Percentiles rank a stretch among this genome's conserved stretches.
phyloP scores from a whole-genome alignment of 1,140 invertebrate species.

The Drosophila sechellia region DNA sequence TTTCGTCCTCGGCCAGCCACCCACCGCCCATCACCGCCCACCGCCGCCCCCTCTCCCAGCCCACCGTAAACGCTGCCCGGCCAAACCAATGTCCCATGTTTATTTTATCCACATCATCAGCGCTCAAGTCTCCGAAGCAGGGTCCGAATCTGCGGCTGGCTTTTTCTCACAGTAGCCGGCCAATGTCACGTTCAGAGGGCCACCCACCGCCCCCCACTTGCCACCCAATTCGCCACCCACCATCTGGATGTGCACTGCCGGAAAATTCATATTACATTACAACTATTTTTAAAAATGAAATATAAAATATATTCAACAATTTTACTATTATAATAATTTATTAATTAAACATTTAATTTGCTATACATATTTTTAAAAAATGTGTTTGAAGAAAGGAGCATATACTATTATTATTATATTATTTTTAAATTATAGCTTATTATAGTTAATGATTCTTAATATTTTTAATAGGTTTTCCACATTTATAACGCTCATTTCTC shows the following conservation, averaged over 20 bases:
- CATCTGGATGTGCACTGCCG: not conserved
- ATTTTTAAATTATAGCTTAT: too few species aligned
- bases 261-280: not conserved
- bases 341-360: too few species aligned
- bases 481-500: not conserved
- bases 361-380: too few species aligned
- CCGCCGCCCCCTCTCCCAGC: not conserved
- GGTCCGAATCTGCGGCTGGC: constrained; percentile 34
- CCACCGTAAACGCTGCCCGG: not conserved
- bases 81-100: constrained; percentile 78
- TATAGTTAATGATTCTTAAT: too few species aligned
- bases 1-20: constrained; percentile 39
- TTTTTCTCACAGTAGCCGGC: constrained; percentile 47
- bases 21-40: not conserved
- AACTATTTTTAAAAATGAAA: too few species aligned
- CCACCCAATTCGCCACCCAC: constrained; percentile 5
- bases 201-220: not conserved
- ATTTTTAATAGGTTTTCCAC: too few species aligned
- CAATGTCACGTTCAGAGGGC: constrained; percentile 40
- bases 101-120: constrained; percentile 83
- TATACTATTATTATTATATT: too few species aligned
- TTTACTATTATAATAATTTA: too few species aligned
- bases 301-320: too few species aligned
- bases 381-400: too few species aligned
- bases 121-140: constrained; percentile 46